Percentiles rank a stretch among this genome's conserved stretches.
Conservation (phyloP, 2,113 vertebrate species). For the Ancistrus triradiatus region DNA sequence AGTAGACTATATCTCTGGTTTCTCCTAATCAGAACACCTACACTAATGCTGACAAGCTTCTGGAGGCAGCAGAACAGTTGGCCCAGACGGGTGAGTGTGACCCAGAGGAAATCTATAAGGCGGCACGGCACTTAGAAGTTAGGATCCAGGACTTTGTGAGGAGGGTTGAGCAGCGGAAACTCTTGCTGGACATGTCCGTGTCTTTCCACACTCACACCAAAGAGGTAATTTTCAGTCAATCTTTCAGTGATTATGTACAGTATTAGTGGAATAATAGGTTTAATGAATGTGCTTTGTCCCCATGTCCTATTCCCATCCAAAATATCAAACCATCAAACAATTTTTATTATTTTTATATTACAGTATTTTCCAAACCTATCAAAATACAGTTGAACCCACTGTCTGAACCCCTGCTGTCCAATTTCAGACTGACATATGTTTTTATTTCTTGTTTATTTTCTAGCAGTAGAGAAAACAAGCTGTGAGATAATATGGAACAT, state of each 20-base stretch:
- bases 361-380: too few species aligned
- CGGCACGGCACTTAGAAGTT: slow-evolving; percentile 95
- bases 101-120: slow-evolving; percentile 98
- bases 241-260: not conserved
- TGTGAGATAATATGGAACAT: too few species aligned
- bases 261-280: not conserved
- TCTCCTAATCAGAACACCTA: slow-evolving; percentile 86
- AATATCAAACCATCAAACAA: too few species aligned
- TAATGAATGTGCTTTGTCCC: too few species aligned
- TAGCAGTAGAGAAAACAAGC: too few species aligned
- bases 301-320: too few species aligned
- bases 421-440: too few species aligned
- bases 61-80: slow-evolving; percentile 95
- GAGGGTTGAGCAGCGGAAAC: slow-evolving; percentile 93
- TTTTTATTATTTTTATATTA: too few species aligned
- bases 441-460: too few species aligned
- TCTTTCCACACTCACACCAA: slow-evolving; percentile 98
- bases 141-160: slow-evolving; percentile 97
- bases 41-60: slow-evolving; percentile 96
- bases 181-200: slow-evolving; percentile 97
- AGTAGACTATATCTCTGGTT: slow-evolving; percentile 31
- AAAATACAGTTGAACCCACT: too few species aligned
- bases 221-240: slow-evolving; percentile 73
- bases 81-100: slow-evolving; percentile 98
- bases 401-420: too few species aligned